phyloP scores from a whole-genome alignment of 2,797 vertebrate species.

The Rhinoraja longicauda region DNA sequence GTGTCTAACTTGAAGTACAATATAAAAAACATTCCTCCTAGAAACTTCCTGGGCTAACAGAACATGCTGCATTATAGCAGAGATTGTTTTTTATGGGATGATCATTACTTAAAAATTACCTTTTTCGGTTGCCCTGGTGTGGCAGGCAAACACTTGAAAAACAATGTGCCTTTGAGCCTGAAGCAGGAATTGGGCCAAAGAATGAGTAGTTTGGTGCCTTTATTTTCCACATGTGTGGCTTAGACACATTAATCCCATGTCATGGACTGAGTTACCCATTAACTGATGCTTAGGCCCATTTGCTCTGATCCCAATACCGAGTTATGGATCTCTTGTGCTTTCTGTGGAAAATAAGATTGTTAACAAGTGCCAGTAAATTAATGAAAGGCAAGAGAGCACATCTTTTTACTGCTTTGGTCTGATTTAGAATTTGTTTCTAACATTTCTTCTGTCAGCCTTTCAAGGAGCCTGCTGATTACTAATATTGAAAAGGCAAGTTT shows the following conservation, averaged over 20 bases:
- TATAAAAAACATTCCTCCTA: no score
- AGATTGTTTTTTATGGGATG: background rate
- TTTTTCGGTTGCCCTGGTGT: background rate
- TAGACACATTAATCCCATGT: background rate
- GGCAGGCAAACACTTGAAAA: background rate
- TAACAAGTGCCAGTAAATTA: background rate
- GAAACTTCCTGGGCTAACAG: no score
- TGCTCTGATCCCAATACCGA: background rate
- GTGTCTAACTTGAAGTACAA: no score
- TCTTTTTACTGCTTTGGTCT: background rate
- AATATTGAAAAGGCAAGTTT: no score
- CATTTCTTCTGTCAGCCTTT: background rate
- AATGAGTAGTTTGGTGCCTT: no score
- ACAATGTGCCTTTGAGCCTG: background rate
- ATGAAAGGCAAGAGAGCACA: background rate
- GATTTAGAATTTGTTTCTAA: background rate
- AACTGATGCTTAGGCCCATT: background rate
- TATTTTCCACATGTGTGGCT: no score
- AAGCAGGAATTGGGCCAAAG: no score
- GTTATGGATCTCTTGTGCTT: background rate
- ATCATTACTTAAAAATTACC: background rate
- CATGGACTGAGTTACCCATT: background rate
- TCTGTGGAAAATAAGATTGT: no score
- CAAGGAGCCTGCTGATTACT: no score
- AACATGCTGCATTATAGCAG: background rate